phyloP scores from a whole-genome alignment of 2,113 vertebrate genomes.

The Pao palembangensis region DNA sequence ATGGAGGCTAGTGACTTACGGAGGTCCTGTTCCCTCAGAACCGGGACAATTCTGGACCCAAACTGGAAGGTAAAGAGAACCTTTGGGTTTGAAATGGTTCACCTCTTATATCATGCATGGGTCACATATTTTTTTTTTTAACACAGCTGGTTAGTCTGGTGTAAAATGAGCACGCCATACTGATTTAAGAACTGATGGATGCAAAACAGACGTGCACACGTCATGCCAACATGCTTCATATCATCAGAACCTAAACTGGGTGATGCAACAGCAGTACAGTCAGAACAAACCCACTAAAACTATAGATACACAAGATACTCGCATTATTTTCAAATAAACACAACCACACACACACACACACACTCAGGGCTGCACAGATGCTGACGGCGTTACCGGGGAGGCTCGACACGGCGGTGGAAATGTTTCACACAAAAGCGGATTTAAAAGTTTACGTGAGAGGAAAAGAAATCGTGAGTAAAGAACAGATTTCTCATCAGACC shows the following conservation, averaged over 20 bases:
- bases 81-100: slow-evolving; percentile 75
- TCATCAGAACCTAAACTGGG: slow-evolving; percentile 5
- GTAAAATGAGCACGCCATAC: slow-evolving; percentile 47
- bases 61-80: slow-evolving; percentile 95
- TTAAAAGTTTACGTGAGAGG: background rate
- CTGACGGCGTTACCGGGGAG: slow-evolving; percentile 9
- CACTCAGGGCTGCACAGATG: slow-evolving; percentile 17
- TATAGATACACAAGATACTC: slow-evolving; percentile 3
- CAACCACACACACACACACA: slow-evolving; percentile 10
- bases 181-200: slow-evolving; percentile 36
- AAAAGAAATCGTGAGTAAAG: slow-evolving; percentile 27
- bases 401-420: slow-evolving; percentile 27
- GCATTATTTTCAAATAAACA: slow-evolving; percentile 22
- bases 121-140: slow-evolving; percentile 46
- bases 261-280: background rate
- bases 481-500: slow-evolving; percentile 72
- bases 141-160: slow-evolving; percentile 67
- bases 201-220: slow-evolving; percentile 27
- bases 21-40: slow-evolving; percentile 88
- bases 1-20: slow-evolving; percentile 85
- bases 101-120: slow-evolving; percentile 66
- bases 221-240: slow-evolving; percentile 59
- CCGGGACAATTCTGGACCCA: slow-evolving; percentile 93
- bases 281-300: too few species aligned
- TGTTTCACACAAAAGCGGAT: slow-evolving; percentile 16